Evolutionary conservation across 1,140 invertebrate species (phyloP).

Genomic region (Heterodera schachtii): DNA sequence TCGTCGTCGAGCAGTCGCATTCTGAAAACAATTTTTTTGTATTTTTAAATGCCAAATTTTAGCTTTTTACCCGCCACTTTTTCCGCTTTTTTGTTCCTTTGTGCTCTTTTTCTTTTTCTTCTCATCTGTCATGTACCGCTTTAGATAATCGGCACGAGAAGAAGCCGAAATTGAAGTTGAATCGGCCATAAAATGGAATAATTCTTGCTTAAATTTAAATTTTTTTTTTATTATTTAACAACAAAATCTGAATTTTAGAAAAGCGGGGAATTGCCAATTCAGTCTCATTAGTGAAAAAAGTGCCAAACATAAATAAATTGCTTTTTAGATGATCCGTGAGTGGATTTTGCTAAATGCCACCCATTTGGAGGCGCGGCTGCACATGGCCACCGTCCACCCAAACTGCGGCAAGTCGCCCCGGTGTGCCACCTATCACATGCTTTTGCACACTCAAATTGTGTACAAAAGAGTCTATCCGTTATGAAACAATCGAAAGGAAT

Average conservation of each 20-base stretch:
- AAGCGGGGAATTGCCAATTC: slow-evolving; percentile 8
- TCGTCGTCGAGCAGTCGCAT: slow-evolving; percentile 44
- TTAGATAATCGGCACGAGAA: slow-evolving; percentile 44
- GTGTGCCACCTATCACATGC: slow-evolving; percentile 39
- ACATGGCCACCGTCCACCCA: slow-evolving; percentile 59
- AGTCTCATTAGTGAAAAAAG: background rate
- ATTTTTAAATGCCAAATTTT: background rate
- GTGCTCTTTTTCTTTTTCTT: slow-evolving; percentile 46
- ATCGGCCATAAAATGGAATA: background rate
- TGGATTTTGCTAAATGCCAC: slow-evolving; percentile 62
- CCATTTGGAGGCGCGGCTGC: slow-evolving; percentile 56
- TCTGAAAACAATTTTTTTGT: slow-evolving; percentile 30
- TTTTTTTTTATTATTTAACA: background rate
- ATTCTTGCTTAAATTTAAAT: background rate
- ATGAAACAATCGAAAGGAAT: background rate
- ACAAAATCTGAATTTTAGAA: too few species aligned
- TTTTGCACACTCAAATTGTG: slow-evolving; percentile 61
- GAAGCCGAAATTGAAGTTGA: background rate
- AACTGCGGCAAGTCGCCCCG: background rate
- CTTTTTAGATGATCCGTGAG: slow-evolving; percentile 60
- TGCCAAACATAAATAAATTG: too few species aligned
- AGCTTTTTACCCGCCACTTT: background rate
- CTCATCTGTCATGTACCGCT: slow-evolving; percentile 34
- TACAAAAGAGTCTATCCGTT: slow-evolving; percentile 64
- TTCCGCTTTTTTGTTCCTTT: slow-evolving; percentile 29